Evolutionary conservation across 1,140 invertebrate species (phyloP).

Genomic region (Triops cancriformis): DNA sequence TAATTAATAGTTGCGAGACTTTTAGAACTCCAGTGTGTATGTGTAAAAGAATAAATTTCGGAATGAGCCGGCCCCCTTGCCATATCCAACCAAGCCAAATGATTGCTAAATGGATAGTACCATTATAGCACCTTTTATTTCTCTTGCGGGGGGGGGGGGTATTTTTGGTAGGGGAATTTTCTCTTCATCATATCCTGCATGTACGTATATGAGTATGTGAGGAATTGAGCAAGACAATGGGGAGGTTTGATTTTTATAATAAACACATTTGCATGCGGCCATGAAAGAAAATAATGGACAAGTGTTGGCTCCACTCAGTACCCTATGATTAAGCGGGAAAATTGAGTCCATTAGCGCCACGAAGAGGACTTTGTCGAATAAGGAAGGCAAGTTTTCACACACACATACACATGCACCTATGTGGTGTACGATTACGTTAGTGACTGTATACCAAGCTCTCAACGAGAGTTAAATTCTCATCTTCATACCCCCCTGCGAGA

Average conservation of each 20-base stretch:
- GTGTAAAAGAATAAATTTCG: neutral
- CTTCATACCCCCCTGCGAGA: neutral
- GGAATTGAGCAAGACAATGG: neutral
- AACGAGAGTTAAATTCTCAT: neutral
- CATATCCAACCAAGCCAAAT: slow-evolving; percentile 7
- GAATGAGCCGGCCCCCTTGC: neutral
- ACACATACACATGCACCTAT: neutral
- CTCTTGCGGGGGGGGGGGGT: neutral
- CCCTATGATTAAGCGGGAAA: slow-evolving; percentile 7
- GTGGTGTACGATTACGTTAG: neutral
- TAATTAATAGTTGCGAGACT: slow-evolving; percentile 14
- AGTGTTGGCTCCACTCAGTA: slow-evolving; percentile 2
- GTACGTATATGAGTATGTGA: neutral
- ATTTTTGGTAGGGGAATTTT: neutral
- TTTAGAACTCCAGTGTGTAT: neutral
- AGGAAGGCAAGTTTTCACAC: neutral
- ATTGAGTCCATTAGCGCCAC: slow-evolving; percentile 9
- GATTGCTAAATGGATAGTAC: slow-evolving; percentile 3
- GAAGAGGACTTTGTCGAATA: neutral
- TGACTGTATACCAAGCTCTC: neutral
- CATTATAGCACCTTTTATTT: neutral
- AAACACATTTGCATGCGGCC: slow-evolving; percentile 3
- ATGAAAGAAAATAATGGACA: slow-evolving; percentile 11
- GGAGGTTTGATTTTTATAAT: slow-evolving; percentile 6
- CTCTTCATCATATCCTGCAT: neutral